Base-by-base conservation (phyloP, 2,797 vertebrate genomes). In the Brachyalestes nurse region DNA sequence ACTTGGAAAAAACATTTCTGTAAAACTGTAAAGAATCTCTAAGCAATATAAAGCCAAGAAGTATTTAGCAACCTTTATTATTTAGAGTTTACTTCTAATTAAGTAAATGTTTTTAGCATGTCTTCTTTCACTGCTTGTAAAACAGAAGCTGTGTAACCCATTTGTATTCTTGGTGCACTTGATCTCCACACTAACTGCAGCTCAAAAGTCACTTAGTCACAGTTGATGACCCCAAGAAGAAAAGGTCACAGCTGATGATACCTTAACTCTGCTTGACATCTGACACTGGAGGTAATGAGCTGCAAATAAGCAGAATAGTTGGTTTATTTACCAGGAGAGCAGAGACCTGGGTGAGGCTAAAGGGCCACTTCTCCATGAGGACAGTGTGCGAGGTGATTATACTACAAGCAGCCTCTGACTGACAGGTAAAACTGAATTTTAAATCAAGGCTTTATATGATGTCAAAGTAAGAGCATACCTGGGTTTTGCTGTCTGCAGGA, bases 241-340 rank as follows among this genome's bases (percentile, higher is more conserved):
- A 70, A 72, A 78, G 67, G 77, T 78, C 55, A 72, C 25, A 40
- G 66, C 45, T 60, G 76, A 78, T 58, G 40, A 49, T 40, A 51
- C 55, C 77, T 49, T 61, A 55, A 62, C 42, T 72, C 42, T 61
- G 57, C 57, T 28, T 49, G 66, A 58, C 77, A 71, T 42, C 28
- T 71, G 72, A 69, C 72, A 72, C 65, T 8, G 14, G 10, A 72
- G 65, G 49, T 76, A 75, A 80, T 83, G 66, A 76, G 77, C 38
- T 66, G 60, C 60, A 72, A 66, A 79, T 76, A 80, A 77, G 72
- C 73, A 47, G 49, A 51, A 49, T 34, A 40, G 57, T 66, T 21
- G 73, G 45, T 80, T 79, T 72, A 79, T 83, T 72, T 80, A 77
- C 66, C n/a, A 19, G 14, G 60, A 53, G 40, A 55, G 14, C 40